Conservation (phyloP, 2,113 vertebrate genomes). For the Centropus unirufus region DNA sequence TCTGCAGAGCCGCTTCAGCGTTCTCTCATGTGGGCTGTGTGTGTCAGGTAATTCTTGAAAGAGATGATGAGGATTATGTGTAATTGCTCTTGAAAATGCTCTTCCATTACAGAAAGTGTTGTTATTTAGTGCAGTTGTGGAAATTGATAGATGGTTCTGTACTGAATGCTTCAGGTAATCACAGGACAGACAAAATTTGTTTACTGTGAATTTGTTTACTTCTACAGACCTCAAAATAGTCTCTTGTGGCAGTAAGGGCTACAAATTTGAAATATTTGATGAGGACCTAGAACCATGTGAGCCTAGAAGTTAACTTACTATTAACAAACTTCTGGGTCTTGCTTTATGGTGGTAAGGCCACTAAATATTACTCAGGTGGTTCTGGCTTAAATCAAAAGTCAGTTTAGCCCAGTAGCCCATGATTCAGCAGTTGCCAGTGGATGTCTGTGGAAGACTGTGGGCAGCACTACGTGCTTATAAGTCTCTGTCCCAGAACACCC, state of each 20-base stretch:
- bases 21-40: neutral
- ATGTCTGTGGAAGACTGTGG: neutral
- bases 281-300: neutral
- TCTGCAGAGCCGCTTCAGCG: neutral
- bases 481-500: neutral
- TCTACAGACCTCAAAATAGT: neutral
- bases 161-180: neutral
- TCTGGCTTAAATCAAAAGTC: neutral
- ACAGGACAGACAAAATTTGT: neutral
- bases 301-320: neutral
- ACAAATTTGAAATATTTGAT: neutral
- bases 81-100: neutral
- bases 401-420: neutral
- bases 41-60: neutral
- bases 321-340: neutral
- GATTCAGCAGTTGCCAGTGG: neutral
- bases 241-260: neutral
- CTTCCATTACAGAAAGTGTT: neutral
- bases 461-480: neutral
- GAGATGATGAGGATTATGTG: fast-evolving
- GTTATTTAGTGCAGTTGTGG: neutral
- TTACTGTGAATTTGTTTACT: neutral
- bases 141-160: neutral
- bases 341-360: fast-evolving
- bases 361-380: neutral